A percentile compares a stretch with the other conserved stretches of the same genome.
Conservation (phyloP, 2,113 vertebrate genomes). For the Acanthisitta chloris region DNA sequence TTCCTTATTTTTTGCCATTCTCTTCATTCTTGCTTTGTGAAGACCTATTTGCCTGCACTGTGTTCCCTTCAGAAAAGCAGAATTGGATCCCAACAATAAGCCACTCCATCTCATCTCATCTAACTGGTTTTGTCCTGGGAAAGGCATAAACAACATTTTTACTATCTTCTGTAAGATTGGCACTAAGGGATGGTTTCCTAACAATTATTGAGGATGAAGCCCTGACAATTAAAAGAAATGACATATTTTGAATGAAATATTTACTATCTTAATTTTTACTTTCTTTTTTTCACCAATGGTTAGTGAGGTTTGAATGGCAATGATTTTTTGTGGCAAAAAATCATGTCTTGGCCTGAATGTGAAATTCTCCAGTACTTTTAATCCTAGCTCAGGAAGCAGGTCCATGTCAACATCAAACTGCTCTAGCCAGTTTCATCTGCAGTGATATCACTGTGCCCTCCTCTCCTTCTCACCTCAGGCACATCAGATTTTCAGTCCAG, state of each 20-base stretch:
- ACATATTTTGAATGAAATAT: background rate
- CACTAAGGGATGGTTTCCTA: background rate
- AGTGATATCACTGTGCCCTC: background rate
- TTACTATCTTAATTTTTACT: background rate
- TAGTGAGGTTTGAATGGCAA: background rate
- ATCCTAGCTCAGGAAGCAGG: background rate
- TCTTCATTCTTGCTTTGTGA: background rate
- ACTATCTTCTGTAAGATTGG: background rate
- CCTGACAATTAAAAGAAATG: background rate
- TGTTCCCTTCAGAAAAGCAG: background rate
- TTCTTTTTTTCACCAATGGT: background rate
- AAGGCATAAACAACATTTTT: background rate
- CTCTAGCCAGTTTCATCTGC: background rate
- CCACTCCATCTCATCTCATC: background rate
- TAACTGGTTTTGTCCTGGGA: background rate
- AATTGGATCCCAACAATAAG: background rate
- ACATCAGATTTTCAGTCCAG: background rate
- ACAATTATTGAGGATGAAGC: background rate
- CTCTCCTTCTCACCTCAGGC: background rate
- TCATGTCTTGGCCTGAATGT: background rate
- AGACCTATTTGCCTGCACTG: background rate
- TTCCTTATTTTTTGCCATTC: background rate
- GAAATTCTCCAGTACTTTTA: background rate
- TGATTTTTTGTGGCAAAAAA: background rate
- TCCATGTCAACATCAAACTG: fast-evolving